Base-by-base conservation (phyloP, 2,113 vertebrate species). In the Xiphophorus maculatus region DNA sequence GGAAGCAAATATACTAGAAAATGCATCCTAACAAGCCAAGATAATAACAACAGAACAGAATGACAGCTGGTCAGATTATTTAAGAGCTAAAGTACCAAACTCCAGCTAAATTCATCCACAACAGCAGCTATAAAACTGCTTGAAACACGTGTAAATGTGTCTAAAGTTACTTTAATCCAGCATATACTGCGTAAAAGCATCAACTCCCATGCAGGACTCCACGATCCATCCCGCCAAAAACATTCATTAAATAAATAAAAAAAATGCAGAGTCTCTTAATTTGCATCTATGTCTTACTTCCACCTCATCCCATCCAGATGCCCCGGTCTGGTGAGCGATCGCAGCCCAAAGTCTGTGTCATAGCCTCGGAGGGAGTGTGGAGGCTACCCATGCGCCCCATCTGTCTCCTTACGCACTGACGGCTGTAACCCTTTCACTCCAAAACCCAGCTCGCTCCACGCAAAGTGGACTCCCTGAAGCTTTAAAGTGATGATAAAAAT, bases 381-480 rank as follows among this genome's bases (percentile, higher is more conserved):
- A 82, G 60, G 76, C 83, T 79, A 15, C 17, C 84, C 77, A 58
- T 81, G 82, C 82, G 84, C 87, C 82, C 86, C 85, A 70, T 85
- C 88, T 71, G 87, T 80, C 80, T 87, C 81, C 85, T 91, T 89
- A 83, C 84, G 88, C 84, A 85, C 88, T 63, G 88, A 73, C 84
- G 83, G 81, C 76, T 90, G 88, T 91, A 93, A 95, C 92, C 93
- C 91, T 92, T 94, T 94, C 91, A 87, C 84, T 90, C 87, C 93
- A 89, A 86, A 89, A 77, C 80, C 44, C 85, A 63, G 54, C 75
- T 69, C 58, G 76, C 79, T 35, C 67, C 71, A 42, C 28, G 71
- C 67, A 69, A 69, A 82, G 51, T 12, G 8, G 7, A 62, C 65
- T 63, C 51, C 51, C 60, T 65, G 74, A 87, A 87, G 82, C 66